phyloP scores from a whole-genome alignment of 2,888 invertebrate genomes.

The Notocelia uddmanniana region DNA sequence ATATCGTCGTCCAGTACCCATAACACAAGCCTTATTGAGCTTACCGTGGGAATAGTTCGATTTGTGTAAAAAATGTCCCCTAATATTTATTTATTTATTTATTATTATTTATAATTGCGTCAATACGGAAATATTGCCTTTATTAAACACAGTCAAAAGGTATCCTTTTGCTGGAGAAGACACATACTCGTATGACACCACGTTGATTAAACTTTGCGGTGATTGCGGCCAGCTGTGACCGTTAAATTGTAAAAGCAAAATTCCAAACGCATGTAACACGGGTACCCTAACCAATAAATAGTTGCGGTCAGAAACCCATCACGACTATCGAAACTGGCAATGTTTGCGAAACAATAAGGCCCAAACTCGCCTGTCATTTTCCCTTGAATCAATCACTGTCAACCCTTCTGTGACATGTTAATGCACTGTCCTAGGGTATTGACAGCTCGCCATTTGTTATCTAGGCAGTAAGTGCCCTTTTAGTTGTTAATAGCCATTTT shows the following conservation, averaged over 20 bases:
- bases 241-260: neutral
- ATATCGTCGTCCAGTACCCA: too few relatives aligned
- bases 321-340: conserved; percentile 7
- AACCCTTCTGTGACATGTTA: conserved; percentile 44
- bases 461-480: conserved; percentile 32
- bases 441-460: conserved; percentile 41
- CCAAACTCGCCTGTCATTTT: conserved; percentile 19
- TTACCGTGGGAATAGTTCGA: too few relatives aligned
- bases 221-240: neutral
- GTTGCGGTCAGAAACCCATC: neutral
- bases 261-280: neutral
- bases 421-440: conserved; percentile 41
- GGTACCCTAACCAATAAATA: neutral
- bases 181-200: too few relatives aligned
- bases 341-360: conserved; percentile 27
- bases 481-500: conserved; percentile 30
- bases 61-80: too few relatives aligned
- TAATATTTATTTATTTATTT: too few relatives aligned
- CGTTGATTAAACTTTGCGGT: neutral
- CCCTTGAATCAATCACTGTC: conserved; percentile 39
- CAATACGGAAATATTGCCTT: too few relatives aligned
- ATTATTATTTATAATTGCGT: too few relatives aligned
- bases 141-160: too few relatives aligned
- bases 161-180: too few relatives aligned
- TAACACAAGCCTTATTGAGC: too few relatives aligned